These are phyloP conservation scores for Steinernema khuongi DNA, from an alignment of 1,140 invertebrate genomes.

Conservation along the genomic window DNA sequence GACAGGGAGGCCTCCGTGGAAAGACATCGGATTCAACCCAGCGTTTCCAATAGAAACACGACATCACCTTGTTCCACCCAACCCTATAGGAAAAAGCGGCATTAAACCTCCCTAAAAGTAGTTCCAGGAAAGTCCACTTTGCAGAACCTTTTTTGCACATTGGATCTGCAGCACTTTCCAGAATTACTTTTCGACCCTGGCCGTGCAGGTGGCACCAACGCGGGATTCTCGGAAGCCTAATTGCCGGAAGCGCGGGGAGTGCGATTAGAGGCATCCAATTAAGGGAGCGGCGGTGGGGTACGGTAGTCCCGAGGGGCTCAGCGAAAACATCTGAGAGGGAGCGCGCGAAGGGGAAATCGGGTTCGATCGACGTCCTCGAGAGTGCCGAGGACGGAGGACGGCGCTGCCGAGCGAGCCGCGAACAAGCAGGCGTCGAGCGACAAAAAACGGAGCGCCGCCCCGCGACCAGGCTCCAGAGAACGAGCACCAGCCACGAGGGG, in stretches of 20 bases:
- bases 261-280: neutral
- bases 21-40: too few species aligned
- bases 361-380: conserved; percentile 1
- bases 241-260: conserved; percentile 6
- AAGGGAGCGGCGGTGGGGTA: neutral
- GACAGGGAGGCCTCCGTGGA: too few species aligned
- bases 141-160: neutral
- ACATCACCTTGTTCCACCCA: too few species aligned
- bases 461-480: neutral
- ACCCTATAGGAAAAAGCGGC: too few species aligned
- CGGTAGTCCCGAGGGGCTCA: neutral
- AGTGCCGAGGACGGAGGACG: neutral
- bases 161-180: neutral
- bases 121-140: too few species aligned
- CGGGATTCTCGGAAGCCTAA: neutral
- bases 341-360: conserved; percentile 6
- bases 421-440: neutral
- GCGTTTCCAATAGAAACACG: too few species aligned
- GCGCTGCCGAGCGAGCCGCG: neutral
- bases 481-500: neutral
- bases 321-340: neutral
- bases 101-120: too few species aligned
- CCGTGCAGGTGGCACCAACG: neutral
- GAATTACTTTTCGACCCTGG: neutral
- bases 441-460: neutral